Evolutionary conservation across 2,797 vertebrate species (phyloP).

Genomic region (Squalus acanthias): DNA sequence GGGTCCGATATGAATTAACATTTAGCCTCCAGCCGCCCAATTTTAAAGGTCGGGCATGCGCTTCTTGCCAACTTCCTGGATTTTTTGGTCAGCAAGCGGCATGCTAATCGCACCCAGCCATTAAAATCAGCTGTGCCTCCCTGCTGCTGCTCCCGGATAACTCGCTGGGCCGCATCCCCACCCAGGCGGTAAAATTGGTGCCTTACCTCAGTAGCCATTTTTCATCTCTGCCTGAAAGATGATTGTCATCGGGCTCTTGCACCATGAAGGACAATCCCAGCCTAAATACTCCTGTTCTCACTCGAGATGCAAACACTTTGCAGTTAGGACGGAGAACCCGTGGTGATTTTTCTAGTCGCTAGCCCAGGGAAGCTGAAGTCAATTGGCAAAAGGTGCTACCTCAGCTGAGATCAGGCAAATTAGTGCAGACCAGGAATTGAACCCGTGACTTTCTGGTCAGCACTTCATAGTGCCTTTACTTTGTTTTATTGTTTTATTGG

Average conservation of each 20-base stretch:
- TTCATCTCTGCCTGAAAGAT: not conserved
- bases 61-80: not conserved
- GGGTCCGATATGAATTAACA: not conserved
- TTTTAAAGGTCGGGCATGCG: not conserved
- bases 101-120: not conserved
- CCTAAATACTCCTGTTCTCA: not conserved
- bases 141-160: not conserved
- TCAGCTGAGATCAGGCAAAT: not conserved
- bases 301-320: not conserved
- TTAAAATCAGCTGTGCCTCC: not conserved
- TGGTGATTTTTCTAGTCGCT: not conserved
- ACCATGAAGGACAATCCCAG: not conserved
- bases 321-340: not conserved
- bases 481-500: not conserved
- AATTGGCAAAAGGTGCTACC: not conserved
- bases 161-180: not conserved
- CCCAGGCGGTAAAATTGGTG: not conserved
- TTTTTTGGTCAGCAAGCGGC: not conserved
- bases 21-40: not conserved
- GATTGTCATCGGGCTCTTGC: not conserved
- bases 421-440: not conserved
- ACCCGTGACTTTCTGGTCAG: not conserved
- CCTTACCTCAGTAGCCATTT: not conserved
- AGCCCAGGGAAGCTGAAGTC: not conserved
- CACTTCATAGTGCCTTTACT: not conserved